Evolutionary conservation across 2,797 vertebrate genomes (phyloP).

Genomic region (Siniperca undulata): DNA sequence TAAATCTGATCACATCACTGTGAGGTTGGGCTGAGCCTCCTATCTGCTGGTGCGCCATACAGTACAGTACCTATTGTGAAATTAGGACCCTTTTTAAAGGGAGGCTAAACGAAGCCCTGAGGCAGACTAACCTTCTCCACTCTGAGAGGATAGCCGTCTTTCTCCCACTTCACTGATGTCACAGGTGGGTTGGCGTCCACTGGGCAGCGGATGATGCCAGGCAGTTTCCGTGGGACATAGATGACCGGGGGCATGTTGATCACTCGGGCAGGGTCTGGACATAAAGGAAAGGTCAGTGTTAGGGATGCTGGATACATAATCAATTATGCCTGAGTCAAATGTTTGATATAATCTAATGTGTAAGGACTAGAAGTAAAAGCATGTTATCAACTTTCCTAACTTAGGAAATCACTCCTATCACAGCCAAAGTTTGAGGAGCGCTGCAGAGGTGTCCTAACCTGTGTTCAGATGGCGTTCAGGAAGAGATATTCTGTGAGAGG

Average conservation of each 20-base stretch:
- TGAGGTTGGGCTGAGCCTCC: too few relatives aligned
- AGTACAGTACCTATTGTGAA: too few relatives aligned
- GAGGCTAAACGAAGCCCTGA: background rate
- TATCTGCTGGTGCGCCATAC: too few relatives aligned
- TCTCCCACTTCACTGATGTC: constrained; percentile 97
- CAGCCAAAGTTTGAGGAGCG: background rate
- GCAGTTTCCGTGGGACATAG: constrained; percentile 97
- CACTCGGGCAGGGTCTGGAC: constrained; percentile 95
- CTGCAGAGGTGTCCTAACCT: background rate
- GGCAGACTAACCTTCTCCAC: constrained; percentile 84
- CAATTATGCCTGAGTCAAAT: background rate
- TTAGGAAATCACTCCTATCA: too few relatives aligned
- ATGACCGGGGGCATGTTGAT: constrained; percentile 98
- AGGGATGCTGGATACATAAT: background rate
- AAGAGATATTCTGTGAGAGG: background rate
- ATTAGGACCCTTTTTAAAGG: too few relatives aligned
- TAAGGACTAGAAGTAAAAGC: background rate
- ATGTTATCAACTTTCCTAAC: background rate
- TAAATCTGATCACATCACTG: too few relatives aligned
- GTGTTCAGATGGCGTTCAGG: background rate
- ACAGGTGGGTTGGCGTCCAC: constrained; percentile 98
- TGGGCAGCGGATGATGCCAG: constrained; percentile 97
- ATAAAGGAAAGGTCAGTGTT: background rate
- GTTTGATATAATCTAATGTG: background rate
- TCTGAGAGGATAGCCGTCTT: constrained; percentile 95